Evolutionary conservation across 2,113 vertebrate genomes (phyloP).

Genomic region (Dasyprocta punctata): DNA sequence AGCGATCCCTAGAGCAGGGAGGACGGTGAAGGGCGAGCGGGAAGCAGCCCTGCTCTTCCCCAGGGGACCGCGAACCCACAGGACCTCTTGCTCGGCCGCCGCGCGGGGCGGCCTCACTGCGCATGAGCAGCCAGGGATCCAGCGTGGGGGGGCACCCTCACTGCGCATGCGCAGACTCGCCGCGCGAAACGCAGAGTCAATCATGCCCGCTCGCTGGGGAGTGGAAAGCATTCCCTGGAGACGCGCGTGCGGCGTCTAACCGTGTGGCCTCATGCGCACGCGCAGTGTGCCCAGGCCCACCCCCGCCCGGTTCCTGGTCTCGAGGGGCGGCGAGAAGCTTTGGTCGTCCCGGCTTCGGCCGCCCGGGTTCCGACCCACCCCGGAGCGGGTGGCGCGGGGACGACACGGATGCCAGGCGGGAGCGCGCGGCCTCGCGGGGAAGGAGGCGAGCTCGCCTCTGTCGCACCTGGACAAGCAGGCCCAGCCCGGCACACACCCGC

Average conservation of each 20-base stretch:
- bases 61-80: not conserved
- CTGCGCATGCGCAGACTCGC: no score
- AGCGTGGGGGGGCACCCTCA: no score
- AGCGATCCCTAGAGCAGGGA: no score
- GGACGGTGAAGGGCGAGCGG: not conserved
- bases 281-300: not conserved
- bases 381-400: no score
- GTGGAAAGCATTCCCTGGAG: not conserved
- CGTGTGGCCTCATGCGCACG: not conserved
- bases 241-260: not conserved
- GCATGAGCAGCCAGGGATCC: no score
- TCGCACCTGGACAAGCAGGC: not conserved
- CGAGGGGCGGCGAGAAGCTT: no score
- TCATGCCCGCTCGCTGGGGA: not conserved
- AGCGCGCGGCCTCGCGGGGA: not conserved
- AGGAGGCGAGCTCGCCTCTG: not conserved
- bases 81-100: no score
- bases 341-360: no score
- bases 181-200: not conserved
- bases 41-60: not conserved
- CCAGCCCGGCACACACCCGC: not conserved
- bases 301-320: no score
- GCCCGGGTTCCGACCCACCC: not conserved
- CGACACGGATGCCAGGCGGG: rapidly evolving
- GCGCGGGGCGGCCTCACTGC: no score